These are phyloP conservation scores for Eucera pruinosa DNA, from an alignment of 2,888 invertebrate genomes.

Conservation along the genomic window DNA sequence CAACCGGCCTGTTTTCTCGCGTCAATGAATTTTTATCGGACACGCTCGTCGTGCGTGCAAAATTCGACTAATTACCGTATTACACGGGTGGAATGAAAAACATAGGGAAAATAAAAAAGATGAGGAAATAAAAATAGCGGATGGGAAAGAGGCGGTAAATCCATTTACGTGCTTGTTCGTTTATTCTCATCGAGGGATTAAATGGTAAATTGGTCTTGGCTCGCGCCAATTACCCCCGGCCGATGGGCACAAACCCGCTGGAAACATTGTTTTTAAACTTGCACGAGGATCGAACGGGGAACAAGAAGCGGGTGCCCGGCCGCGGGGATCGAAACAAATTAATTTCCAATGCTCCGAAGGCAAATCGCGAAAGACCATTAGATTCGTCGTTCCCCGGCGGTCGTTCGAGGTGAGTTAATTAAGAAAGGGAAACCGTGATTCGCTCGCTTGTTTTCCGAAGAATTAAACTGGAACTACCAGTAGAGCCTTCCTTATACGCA, in stretches of 20 bases:
- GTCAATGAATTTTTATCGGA: constrained; percentile 39
- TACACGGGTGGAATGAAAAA: constrained; percentile 13
- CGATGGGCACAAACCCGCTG: constrained; percentile 6
- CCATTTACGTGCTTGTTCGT: constrained; percentile 45
- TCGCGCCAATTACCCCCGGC: constrained; percentile 50
- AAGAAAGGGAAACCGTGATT: constrained; percentile 40
- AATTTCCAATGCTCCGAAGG: constrained; percentile 46
- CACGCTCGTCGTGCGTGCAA: background rate
- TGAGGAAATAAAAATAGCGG: background rate
- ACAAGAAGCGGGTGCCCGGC: background rate
- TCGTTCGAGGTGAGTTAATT: constrained; percentile 51
- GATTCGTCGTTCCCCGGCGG: constrained; percentile 9
- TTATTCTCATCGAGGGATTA: constrained; percentile 63
- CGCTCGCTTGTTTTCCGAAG: constrained; percentile 30
- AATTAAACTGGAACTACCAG: constrained; percentile 56
- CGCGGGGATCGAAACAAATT: constrained; percentile 34
- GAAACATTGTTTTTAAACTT: constrained; percentile 58
- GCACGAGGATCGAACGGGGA: background rate
- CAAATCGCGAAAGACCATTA: constrained; percentile 31
- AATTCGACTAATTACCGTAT: constrained; percentile 38
- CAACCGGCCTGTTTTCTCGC: constrained; percentile 9
- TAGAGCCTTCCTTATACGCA: too few relatives aligned
- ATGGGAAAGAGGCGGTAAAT: constrained; percentile 28
- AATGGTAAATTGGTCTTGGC: constrained; percentile 59
- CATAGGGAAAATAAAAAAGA: background rate